Evolutionary conservation across 2,888 invertebrate genomes (phyloP), one percentile per base, ranked within the genome.

Genomic region (Frankliniella intonsa): DNA sequence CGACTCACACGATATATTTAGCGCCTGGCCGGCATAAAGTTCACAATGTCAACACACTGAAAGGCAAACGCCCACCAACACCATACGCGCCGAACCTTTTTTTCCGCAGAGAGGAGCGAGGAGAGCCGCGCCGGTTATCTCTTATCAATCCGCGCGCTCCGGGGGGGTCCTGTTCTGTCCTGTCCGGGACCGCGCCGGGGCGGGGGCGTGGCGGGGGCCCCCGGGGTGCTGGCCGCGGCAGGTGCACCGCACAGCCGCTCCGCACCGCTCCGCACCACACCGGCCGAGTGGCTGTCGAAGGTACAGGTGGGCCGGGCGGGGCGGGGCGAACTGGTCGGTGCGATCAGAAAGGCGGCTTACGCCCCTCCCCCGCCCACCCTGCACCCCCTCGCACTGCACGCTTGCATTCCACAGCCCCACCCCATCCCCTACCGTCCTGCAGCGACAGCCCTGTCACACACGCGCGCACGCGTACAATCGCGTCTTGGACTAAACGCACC

Each of bases 41-140:
- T 76, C 69, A 76, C 69, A 76, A 76, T 76, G 69, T 76, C 69
- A 76, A 76, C 69, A 76, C 38, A 38, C 38, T 38, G 62, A n/a
- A 62, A n/a, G n/a, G 62, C 62, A 62, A 62, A 62, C 38, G 38
- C 38, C 38, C 38, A 38, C 38, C 38, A 38, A 38, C 38, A 38
- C 38, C 38, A 38, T 38, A 38, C 38, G 2, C 38, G 38, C 38
- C 38, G 38, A 38, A 38, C 38, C 38, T 38, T 38, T 38, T 38
- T 38, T 38, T 38, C 38, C 3, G 38, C 38, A 38, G 38, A 38
- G 38, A 38, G 2, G 38, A 38, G 38, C 2, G 38, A 38, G 2
- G 38, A 38, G 38, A 38, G 38, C 62, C 14, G 62, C 62, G 62
- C 55, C 1, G 62, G 12, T 62, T 62, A 62, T 62, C 62, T 62